These are phyloP conservation scores for Epizoanthus fatuus DNA, from an alignment of 92 coral and sea anemone species.

Conservation along the genomic window DNA sequence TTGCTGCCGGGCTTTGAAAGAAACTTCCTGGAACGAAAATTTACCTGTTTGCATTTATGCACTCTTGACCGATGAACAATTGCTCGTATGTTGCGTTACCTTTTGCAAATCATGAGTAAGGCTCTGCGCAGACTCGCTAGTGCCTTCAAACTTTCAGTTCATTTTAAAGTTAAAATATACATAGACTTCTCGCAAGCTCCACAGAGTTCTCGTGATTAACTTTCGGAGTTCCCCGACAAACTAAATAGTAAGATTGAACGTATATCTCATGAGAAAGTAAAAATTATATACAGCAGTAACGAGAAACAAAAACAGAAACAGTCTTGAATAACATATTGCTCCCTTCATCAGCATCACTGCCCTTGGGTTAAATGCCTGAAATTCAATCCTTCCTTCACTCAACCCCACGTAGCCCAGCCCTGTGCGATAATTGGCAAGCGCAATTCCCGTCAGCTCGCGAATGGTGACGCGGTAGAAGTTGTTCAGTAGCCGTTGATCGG, in stretches of 20 bases:
- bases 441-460: slow-evolving; percentile 72
- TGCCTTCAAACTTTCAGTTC: no score
- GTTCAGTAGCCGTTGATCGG: slow-evolving; percentile 56
- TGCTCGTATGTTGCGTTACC: no score
- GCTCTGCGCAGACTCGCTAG: no score
- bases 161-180: no score
- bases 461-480: slow-evolving; percentile 72
- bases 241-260: slow-evolving; percentile 17
- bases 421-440: slow-evolving; percentile 70
- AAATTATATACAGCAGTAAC: slow-evolving; percentile 63
- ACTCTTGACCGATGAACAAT: no score
- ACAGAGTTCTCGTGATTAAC: no score
- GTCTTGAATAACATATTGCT: slow-evolving; percentile 65
- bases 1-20: no score
- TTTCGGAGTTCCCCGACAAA: no score
- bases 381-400: slow-evolving; percentile 70
- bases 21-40: no score
- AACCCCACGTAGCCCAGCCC: slow-evolving; percentile 68
- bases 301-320: slow-evolving; percentile 67
- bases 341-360: slow-evolving; percentile 57
- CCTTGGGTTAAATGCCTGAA: slow-evolving; percentile 80
- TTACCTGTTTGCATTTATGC: no score
- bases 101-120: no score
- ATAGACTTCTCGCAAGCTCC: no score
- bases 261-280: slow-evolving; percentile 49